These are phyloP conservation scores for Muscicapa striata DNA, from an alignment of 2,797 vertebrate species.

Conservation along the genomic window DNA sequence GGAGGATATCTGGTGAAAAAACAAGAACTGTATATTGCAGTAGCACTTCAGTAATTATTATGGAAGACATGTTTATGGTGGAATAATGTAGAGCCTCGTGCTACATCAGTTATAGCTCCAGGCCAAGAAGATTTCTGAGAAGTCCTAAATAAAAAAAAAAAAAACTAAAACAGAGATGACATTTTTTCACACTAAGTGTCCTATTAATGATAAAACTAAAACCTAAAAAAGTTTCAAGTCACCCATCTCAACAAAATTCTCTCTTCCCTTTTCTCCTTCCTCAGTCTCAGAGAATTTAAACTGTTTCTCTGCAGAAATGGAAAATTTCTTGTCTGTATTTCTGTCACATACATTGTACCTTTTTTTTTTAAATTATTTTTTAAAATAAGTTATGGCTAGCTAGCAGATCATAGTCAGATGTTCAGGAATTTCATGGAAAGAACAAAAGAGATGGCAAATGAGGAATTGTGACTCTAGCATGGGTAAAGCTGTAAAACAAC, in stretches of 20 bases:
- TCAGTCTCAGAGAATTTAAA: neutral
- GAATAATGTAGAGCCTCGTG: neutral
- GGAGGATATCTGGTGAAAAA: neutral
- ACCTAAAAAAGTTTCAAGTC: neutral
- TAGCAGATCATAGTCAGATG: neutral
- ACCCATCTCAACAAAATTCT: neutral
- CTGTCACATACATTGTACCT: rapidly evolving
- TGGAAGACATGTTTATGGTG: neutral
- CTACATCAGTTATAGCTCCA: neutral
- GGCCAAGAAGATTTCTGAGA: neutral
- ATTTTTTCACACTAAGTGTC: neutral
- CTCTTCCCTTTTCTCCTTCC: neutral
- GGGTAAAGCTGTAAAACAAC: neutral
- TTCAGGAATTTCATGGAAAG: neutral
- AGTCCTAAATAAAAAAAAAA: neutral
- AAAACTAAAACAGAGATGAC: neutral
- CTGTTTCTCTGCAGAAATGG: neutral
- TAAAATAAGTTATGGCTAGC: neutral
- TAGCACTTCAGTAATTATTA: neutral
- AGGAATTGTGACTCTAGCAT: neutral
- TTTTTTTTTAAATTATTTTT: neutral
- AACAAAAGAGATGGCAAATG: neutral
- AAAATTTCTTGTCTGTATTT: neutral
- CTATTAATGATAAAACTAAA: neutral
- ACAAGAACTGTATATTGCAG: neutral